These are phyloP conservation scores for Pempheris klunzingeri DNA, from an alignment of 2,797 vertebrate genomes.

Conservation along the genomic window DNA sequence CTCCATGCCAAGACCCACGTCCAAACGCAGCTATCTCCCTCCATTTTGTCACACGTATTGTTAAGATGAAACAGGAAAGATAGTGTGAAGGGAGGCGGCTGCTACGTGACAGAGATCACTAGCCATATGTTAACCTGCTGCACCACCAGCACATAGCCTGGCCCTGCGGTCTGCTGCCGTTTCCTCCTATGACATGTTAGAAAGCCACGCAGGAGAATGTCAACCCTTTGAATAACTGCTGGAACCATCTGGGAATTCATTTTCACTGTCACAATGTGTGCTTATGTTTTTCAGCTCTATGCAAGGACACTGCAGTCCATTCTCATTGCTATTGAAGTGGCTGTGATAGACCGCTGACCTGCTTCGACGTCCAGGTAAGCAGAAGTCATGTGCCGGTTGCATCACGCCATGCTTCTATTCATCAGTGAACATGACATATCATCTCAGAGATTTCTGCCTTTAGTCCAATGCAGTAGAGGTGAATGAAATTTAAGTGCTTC, in stretches of 20 bases:
- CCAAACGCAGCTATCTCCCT: neutral
- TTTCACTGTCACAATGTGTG: neutral
- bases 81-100: slow-evolving; percentile 1
- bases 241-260: neutral
- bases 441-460: neutral
- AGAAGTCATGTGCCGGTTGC: slow-evolving; percentile 2
- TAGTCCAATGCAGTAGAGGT: neutral
- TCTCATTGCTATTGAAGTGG: slow-evolving; percentile 15
- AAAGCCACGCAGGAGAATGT: slow-evolving; percentile 1
- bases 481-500: neutral
- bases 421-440: no score
- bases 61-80: slow-evolving; percentile 53
- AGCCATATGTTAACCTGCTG: slow-evolving; percentile 70
- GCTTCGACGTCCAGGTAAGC: slow-evolving; percentile 55
- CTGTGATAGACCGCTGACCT: slow-evolving; percentile 25
- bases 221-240: slow-evolving; percentile 2
- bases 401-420: neutral
- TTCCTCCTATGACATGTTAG: slow-evolving; percentile 15
- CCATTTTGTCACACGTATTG: slow-evolving; percentile 20
- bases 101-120: slow-evolving; percentile 62
- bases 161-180: slow-evolving; percentile 2
- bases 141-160: slow-evolving; percentile 21
- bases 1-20: neutral
- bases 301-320: slow-evolving; percentile 19
- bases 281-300: slow-evolving; percentile 52